Percentiles rank a stretch among this genome's conserved stretches.
Evolutionary conservation across 2,797 vertebrate species (phyloP).

Genomic region (Martes flavigula): DNA sequence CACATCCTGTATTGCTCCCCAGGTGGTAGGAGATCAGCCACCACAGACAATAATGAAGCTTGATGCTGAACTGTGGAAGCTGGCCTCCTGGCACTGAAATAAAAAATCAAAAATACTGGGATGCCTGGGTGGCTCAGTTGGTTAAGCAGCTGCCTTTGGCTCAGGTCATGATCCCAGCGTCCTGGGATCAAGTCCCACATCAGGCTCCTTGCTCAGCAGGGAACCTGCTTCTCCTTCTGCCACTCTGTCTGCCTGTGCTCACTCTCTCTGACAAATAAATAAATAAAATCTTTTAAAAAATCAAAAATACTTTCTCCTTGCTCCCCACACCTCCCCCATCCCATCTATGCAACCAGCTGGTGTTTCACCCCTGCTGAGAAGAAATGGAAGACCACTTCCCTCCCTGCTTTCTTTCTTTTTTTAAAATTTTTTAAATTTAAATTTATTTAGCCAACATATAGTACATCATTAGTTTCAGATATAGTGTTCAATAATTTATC

Average conservation of each 20-base stretch:
- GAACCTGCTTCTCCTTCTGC: too few relatives aligned
- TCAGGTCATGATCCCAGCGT: too few relatives aligned
- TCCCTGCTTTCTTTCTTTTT: background rate
- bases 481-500: too few relatives aligned
- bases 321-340: background rate
- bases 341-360: background rate
- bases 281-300: background rate
- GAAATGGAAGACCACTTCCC: background rate
- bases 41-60: background rate
- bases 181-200: too few relatives aligned
- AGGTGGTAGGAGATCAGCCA: background rate
- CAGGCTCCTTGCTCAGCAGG: too few relatives aligned
- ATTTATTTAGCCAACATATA: too few relatives aligned
- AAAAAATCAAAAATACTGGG: background rate
- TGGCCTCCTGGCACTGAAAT: background rate
- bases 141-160: too few relatives aligned
- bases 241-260: too few relatives aligned
- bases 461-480: too few relatives aligned
- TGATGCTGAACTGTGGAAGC: background rate
- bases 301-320: background rate
- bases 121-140: too few relatives aligned
- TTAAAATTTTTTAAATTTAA: too few relatives aligned
- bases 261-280: too few relatives aligned
- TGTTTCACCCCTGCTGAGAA: background rate
- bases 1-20: constrained; percentile 45